Evolutionary conservation across 2,113 vertebrate genomes (phyloP).

Genomic region (Bombycilla garrulus): DNA sequence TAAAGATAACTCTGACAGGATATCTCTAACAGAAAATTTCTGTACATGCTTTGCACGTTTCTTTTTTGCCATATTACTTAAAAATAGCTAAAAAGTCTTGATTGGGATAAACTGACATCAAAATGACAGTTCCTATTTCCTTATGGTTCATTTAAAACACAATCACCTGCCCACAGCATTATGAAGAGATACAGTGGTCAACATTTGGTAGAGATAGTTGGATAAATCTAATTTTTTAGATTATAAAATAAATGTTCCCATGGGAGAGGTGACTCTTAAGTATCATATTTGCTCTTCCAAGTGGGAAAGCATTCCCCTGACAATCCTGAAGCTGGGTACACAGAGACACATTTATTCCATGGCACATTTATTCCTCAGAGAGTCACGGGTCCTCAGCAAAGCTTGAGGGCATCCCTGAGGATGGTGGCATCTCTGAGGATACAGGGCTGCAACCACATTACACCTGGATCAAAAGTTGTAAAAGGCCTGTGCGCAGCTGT

Average conservation of each 20-base stretch:
- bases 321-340: not conserved
- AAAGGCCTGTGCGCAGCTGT: not conserved
- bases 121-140: not conserved
- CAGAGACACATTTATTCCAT: not conserved
- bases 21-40: not conserved
- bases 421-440: not conserved
- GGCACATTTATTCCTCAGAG: rapidly evolving
- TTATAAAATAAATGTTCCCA: not conserved
- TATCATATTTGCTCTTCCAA: not conserved
- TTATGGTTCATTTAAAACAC: not conserved
- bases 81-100: not conserved
- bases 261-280: not conserved
- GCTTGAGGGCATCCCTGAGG: not conserved
- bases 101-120: not conserved
- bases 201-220: not conserved
- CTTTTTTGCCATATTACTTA: not conserved
- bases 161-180: not conserved
- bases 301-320: not conserved
- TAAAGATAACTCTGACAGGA: not conserved
- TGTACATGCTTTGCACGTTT: not conserved
- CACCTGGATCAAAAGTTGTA: not conserved
- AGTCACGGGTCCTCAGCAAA: rapidly evolving
- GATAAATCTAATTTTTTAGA: not conserved
- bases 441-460: too few species aligned
- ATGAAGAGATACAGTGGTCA: not conserved